Evolutionary conservation across 1,140 invertebrate genomes (phyloP).

Genomic region (Mya arenaria): DNA sequence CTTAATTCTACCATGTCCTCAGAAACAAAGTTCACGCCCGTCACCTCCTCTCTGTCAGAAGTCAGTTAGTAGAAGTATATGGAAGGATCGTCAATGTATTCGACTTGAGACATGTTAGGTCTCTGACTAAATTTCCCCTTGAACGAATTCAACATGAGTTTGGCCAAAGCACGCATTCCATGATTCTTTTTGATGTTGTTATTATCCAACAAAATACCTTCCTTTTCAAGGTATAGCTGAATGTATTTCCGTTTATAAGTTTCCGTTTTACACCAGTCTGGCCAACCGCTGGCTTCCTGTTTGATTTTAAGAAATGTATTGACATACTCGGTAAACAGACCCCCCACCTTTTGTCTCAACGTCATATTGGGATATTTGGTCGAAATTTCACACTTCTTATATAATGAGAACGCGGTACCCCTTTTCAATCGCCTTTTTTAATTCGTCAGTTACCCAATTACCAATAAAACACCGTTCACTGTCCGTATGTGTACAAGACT

Average conservation of each 20-base stretch:
- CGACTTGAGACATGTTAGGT: constrained; percentile 21
- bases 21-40: not conserved
- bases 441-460: constrained; percentile 23
- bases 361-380: constrained; percentile 46
- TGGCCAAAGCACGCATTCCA: constrained; percentile 66
- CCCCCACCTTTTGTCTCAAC: not conserved
- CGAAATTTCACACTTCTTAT: constrained; percentile 26
- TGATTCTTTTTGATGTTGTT: constrained; percentile 73
- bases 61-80: constrained; percentile 66
- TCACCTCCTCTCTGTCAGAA: constrained; percentile 23
- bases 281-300: constrained; percentile 58
- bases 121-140: not conserved
- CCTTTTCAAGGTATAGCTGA: constrained; percentile 67
- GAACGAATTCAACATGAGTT: constrained; percentile 56
- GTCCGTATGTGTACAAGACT: not conserved
- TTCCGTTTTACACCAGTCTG: constrained; percentile 32
- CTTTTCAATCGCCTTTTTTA: not conserved
- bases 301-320: constrained; percentile 61
- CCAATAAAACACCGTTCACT: not conserved
- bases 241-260: constrained; percentile 68
- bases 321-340: constrained; percentile 55
- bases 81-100: constrained; percentile 20
- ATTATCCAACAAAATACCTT: constrained; percentile 69
- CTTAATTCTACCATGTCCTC: not conserved
- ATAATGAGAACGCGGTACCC: not conserved